Evolutionary conservation across 35 echinoderm and acorn worm species (phyloP), one percentile per base, ranked within the genome.

Genomic region (Stichopus chloronotus): DNA sequence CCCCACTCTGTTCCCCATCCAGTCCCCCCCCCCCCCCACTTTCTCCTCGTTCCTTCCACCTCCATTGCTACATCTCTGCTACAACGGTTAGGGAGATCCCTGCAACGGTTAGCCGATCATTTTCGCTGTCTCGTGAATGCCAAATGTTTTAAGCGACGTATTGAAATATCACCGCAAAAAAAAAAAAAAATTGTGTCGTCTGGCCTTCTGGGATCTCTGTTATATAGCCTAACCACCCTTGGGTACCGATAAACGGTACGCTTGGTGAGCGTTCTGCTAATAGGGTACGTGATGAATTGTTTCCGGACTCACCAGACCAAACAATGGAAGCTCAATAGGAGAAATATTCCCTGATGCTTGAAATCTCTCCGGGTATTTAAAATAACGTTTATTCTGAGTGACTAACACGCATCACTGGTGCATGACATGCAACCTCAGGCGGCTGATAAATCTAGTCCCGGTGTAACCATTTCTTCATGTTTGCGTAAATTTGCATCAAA

Each of bases 261-360:
- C 19, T 65, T 65, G 11, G 61, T 65, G 8, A 65, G 19, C 19
- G 19, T 11, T 65, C 55, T 83, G 80, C n/a, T 56, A 83, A 56
- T 55, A 55, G 17, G 30, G 30, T 43, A 43, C 30, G 43, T 83
- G 25, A 83, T 83, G 80, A 83, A 83, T 55, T 83, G 55, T 56
- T 83, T 83, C 80, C 80, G 80, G 52, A 83, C 43, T 83, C 80
- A 83, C 6, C 14, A 16, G 80, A 83, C 22, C 80, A 55, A 83
- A 83, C 80, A 55, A 83, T 83, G 17, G 55, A 83, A 83, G 53
- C 55, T 8, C 12, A 83, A 56, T 53, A 83, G 43, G 16, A 54
- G 52, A 8, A 13, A 17, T 53, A 83, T 17, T 83, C 80, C 55
- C 80, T 8, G 19, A 52, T 52, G 80, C 17, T 56, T n/a, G 14